Conservation (phyloP, 2,888 invertebrate species). For the Standfussiana lucernea region DNA sequence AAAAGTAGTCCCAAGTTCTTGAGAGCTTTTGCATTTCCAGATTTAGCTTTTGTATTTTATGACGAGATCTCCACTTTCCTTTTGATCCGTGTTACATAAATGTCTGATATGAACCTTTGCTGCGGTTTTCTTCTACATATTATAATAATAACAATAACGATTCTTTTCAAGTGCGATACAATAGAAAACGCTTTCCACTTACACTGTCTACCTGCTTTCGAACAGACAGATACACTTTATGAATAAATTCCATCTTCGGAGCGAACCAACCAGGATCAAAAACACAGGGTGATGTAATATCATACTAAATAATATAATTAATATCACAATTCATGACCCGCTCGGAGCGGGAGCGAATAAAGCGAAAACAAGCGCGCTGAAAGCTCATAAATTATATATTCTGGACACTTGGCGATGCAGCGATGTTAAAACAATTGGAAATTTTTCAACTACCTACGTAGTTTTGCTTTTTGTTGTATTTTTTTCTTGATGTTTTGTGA, state of each 20-base stretch:
- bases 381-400: conserved; percentile 67
- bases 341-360: conserved; percentile 26
- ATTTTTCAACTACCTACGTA: conserved; percentile 48
- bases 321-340: conserved; percentile 54
- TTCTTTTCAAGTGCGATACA: conserved; percentile 14
- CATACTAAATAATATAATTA: conserved; percentile 52
- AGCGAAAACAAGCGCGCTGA: conserved; percentile 45
- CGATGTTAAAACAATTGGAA: conserved; percentile 62
- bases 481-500: conserved; percentile 18
- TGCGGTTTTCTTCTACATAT: conserved; percentile 7
- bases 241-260: conserved; percentile 36
- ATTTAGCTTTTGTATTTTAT: background rate
- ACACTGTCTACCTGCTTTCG: conserved; percentile 10
- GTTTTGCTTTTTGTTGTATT: conserved; percentile 38
- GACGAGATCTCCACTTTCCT: background rate
- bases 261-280: conserved; percentile 12
- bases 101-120: background rate
- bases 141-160: conserved; percentile 10
- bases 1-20: background rate
- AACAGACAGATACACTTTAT: conserved; percentile 34
- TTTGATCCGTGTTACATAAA: background rate
- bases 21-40: background rate
- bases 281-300: conserved; percentile 27
- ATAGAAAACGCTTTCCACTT: conserved; percentile 9
- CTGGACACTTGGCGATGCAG: conserved; percentile 63